Evolutionary conservation across 2,888 invertebrate genomes (phyloP).

Genomic region (Microctonus aethiopoides): DNA sequence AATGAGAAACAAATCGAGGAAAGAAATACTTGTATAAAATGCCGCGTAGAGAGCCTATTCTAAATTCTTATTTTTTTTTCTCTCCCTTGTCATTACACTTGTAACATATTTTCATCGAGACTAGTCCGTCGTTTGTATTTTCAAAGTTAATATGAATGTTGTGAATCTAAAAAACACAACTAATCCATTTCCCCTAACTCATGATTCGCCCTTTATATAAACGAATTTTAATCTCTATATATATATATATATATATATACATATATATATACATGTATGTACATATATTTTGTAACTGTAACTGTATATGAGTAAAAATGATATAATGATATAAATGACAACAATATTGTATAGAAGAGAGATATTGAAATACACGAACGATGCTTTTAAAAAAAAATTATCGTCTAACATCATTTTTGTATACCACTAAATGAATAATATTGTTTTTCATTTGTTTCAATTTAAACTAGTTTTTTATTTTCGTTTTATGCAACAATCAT

Average conservation of each 20-base stretch:
- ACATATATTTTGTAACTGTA: constrained; percentile 66
- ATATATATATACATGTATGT: constrained; percentile 49
- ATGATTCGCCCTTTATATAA: constrained; percentile 37
- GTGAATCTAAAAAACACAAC: constrained; percentile 40
- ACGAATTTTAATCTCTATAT: constrained; percentile 34
- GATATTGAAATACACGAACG: constrained; percentile 68
- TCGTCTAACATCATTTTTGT: constrained; percentile 66
- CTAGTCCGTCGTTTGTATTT: constrained; percentile 52
- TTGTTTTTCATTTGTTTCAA: constrained; percentile 44
- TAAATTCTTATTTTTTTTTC: constrained; percentile 41
- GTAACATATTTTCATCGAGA: constrained; percentile 57
- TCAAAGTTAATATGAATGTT: constrained; percentile 44
- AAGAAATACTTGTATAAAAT: constrained; percentile 42
- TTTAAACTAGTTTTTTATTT: constrained; percentile 42
- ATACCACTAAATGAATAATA: constrained; percentile 60
- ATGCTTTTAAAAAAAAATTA: constrained; percentile 65
- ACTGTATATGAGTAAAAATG: constrained; percentile 65
- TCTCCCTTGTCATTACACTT: constrained; percentile 46
- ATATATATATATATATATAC: constrained; percentile 36
- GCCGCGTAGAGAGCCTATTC: constrained; percentile 46
- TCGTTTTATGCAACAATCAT: constrained; percentile 28
- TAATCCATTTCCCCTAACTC: background rate
- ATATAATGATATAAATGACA: constrained; percentile 63
- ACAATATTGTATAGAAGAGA: constrained; percentile 67
- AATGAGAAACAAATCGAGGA: constrained; percentile 18